Evolutionary conservation across 2,113 vertebrate species (phyloP).

Genomic region (Seriola dumerili): DNA sequence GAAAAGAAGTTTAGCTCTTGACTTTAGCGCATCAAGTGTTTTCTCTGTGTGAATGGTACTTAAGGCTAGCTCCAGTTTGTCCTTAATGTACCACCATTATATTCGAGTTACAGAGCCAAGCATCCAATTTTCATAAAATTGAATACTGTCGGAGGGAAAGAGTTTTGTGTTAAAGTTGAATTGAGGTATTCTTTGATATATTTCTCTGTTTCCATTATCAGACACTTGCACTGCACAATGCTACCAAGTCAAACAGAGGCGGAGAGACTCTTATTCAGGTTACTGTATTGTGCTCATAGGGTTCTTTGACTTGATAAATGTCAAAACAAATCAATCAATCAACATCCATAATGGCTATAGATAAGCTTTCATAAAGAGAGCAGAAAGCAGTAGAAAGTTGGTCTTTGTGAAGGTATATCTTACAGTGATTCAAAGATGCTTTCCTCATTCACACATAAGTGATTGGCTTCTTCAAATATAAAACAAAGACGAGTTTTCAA

Average conservation of each 20-base stretch:
- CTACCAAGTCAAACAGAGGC: too few species aligned
- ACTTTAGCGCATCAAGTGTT: not conserved
- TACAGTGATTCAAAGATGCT: not conserved
- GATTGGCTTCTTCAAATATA: not conserved
- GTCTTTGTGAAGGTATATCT: not conserved
- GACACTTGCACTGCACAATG: too few species aligned
- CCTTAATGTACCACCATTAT: not conserved
- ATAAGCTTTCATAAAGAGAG: too few species aligned
- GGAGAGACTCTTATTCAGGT: too few species aligned
- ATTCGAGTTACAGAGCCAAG: not conserved
- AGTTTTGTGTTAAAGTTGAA: too few species aligned
- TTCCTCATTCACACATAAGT: not conserved
- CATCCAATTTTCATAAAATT: not conserved
- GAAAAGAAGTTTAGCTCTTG: not conserved
- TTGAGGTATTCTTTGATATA: too few species aligned
- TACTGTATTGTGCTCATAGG: too few species aligned
- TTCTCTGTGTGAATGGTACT: not conserved
- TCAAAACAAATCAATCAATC: too few species aligned
- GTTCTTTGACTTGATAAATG: too few species aligned
- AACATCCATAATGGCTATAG: too few species aligned
- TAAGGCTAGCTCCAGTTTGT: not conserved
- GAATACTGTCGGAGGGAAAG: not conserved
- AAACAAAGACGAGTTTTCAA: not conserved
- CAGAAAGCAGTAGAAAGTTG: too few species aligned
- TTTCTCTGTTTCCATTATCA: too few species aligned